Base-by-base conservation (phyloP, 2,888 invertebrate genomes). In the Polymixis flavicincta region DNA sequence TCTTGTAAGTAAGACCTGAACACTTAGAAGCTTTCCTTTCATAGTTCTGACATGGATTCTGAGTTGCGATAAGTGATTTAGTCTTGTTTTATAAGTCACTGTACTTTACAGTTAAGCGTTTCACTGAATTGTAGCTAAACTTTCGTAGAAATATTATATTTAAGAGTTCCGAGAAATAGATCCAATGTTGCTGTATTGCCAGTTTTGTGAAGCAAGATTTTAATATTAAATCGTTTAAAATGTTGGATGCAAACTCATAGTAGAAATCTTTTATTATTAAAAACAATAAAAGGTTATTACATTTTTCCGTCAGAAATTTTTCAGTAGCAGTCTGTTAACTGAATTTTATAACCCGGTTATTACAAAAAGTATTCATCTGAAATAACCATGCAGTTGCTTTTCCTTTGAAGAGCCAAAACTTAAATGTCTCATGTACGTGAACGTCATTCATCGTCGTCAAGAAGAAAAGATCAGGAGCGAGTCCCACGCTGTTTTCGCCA, bases 1-100 rank as follows among this genome's bases (percentile, higher is more conserved):
- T 60, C 64, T 71, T 60, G 37, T 71, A 71, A 80, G 52, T 73
- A 81, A 73, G 73, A 74, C 52, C 67, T 80, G 66, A 50, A 50
- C 14, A 28, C 13, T 66, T 59, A 54, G 66, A 61, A 68, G 69
- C 70, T 73, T 70, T 54, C 48, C 32, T 70, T 72, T 82, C 55
- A 70, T 70, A 69, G 50, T 67, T 63, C 11, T 70, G 81, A 60
- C 54, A 19, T 66, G 50, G 59, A 63, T 71, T 63, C 25, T 5
- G 17, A 64, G 42, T 61, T 67, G 65, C 60, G 14, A 73, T 57
- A 78, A 72, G 69, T 50, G 52, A n/a, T 60, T 78, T 28, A 52
- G 42, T n/a, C 4, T 65, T 54, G 79, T 70, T 67, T 76, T 78
- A 28, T 54, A 52, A 50, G 37, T 17, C 19, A 0, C 8, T 42